Conservation (phyloP, 2,888 invertebrate genomes). For the Isotomurus palustris region DNA sequence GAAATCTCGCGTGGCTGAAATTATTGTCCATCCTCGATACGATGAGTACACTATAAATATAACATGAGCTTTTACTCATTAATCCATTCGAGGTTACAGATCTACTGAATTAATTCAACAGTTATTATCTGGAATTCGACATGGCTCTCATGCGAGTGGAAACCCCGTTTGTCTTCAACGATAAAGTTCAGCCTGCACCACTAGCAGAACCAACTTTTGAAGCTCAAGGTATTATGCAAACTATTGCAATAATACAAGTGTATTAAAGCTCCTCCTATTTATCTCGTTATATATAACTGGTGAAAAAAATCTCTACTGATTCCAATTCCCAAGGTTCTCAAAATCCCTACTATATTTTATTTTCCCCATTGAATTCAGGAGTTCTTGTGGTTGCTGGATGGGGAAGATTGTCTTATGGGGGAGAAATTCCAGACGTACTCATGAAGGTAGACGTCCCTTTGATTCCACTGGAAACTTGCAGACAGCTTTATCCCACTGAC, state of each 20-base stretch:
- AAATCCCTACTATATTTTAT: neutral
- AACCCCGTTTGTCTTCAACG: neutral
- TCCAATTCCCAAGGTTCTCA: neutral
- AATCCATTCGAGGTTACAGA: neutral
- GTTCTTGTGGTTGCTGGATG: neutral
- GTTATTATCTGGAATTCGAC: conserved; percentile 4
- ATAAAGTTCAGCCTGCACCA: neutral
- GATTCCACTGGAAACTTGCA: neutral
- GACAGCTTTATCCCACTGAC: neutral
- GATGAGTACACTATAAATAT: neutral
- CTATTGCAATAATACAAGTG: too few relatives aligned
- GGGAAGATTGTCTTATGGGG: neutral
- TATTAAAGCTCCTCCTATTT: too few relatives aligned
- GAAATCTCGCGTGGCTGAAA: neutral
- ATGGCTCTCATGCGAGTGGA: neutral
- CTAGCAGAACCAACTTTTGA: neutral
- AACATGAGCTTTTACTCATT: neutral
- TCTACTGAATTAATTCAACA: neutral
- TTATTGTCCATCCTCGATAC: neutral
- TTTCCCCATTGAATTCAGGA: too few relatives aligned
- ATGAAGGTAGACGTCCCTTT: conserved; percentile 3
- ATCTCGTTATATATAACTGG: neutral
- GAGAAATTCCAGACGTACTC: neutral
- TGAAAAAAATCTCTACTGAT: neutral
- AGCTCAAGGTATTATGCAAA: neutral